These are phyloP conservation scores for Hirudinaria manillensis DNA, from an alignment of 2,888 invertebrate genomes.

Conservation along the genomic window DNA sequence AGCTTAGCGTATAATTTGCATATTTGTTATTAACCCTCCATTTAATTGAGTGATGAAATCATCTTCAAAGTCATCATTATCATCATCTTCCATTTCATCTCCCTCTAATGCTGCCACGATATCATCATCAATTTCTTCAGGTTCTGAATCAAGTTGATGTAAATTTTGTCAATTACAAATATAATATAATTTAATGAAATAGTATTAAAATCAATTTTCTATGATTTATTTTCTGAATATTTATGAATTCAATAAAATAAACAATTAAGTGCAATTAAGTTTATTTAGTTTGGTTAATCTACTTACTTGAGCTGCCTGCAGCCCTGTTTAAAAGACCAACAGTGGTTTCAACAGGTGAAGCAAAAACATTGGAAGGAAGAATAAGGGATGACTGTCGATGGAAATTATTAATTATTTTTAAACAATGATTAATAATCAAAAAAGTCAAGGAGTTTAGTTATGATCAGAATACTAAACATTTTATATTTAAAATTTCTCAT, in stretches of 20 bases:
- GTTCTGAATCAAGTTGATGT: constrained; percentile 47
- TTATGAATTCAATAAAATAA: neutral
- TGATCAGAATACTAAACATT: too few relatives aligned
- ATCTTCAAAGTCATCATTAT: neutral
- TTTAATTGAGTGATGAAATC: neutral
- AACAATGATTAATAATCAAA: too few relatives aligned
- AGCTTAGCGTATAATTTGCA: neutral
- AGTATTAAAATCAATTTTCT: neutral
- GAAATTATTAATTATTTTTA: neutral
- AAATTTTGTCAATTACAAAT: neutral
- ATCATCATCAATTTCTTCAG: constrained; percentile 75
- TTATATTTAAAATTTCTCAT: too few relatives aligned
- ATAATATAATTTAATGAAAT: neutral
- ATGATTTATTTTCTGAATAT: neutral
- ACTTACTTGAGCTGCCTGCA: constrained; percentile 64
- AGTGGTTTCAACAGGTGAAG: constrained; percentile 74
- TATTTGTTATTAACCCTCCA: neutral
- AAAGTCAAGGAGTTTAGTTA: too few relatives aligned
- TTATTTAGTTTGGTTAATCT: neutral
- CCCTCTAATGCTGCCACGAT: constrained; percentile 86
- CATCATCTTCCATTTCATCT: constrained; percentile 85
- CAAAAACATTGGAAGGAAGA: constrained; percentile 81
- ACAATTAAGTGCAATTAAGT: neutral
- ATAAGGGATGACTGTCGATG: constrained; percentile 41
- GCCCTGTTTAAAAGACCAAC: constrained; percentile 77